These are phyloP conservation scores for Cotesia glomerata DNA, from an alignment of 1,140 invertebrate genomes.

Conservation along the genomic window DNA sequence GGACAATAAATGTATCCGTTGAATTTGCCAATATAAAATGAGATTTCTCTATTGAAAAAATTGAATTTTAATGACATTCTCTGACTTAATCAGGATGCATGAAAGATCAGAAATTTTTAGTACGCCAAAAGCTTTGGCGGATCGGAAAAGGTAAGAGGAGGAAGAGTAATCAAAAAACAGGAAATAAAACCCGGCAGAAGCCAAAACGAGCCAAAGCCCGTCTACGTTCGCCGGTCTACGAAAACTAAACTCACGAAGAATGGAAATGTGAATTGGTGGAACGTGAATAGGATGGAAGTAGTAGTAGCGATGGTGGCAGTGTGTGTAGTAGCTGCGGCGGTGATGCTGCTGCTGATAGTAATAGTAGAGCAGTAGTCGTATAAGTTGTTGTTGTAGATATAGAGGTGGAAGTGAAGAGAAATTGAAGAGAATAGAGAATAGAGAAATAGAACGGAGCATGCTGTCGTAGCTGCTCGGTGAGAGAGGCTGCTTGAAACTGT, in stretches of 20 bases:
- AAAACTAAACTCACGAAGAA: not conserved
- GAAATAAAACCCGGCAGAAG: not conserved
- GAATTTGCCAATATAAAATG: too few relatives aligned
- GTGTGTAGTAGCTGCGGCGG: too few relatives aligned
- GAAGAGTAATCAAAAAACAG: too few relatives aligned
- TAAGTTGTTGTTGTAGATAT: not conserved
- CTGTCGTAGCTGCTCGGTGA: slow-evolving; percentile 18
- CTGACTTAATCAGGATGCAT: too few relatives aligned
- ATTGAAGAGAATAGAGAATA: slow-evolving; percentile 44
- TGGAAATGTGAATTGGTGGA: slow-evolving; percentile 1
- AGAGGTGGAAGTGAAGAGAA: slow-evolving; percentile 1
- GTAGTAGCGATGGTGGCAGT: too few relatives aligned
- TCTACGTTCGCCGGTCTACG: not conserved
- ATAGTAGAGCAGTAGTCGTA: not conserved
- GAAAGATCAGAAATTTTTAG: too few relatives aligned
- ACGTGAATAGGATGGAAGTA: too few relatives aligned
- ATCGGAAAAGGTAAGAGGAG: too few relatives aligned
- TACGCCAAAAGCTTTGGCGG: too few relatives aligned
- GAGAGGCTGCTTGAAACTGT: slow-evolving; percentile 15
- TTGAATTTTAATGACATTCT: too few relatives aligned
- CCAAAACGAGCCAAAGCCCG: not conserved
- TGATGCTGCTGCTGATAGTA: not conserved
- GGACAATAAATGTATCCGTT: too few relatives aligned
- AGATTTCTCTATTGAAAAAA: too few relatives aligned
- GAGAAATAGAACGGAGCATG: slow-evolving; percentile 41